Base-by-base conservation (phyloP, 2,113 vertebrate species). In the Peucedramus taeniatus region DNA sequence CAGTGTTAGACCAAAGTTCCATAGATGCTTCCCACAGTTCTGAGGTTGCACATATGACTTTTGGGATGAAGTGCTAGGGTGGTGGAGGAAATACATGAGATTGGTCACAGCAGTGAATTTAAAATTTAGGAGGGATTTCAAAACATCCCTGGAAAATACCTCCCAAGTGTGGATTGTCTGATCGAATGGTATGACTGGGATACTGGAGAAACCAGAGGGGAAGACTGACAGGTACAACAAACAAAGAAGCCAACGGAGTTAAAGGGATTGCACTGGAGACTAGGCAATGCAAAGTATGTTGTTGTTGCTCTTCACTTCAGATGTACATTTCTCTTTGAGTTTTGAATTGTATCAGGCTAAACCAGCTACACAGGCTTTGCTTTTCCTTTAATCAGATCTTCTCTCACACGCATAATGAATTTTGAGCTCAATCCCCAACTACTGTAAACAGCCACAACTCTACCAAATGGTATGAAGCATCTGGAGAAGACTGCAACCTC, bases 381-480 rank as follows among this genome's bases (percentile, higher is more conserved):
- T 94, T 66, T 60, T 83, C 68, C 60, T 90, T 89, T 90, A 66
- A 92, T 87, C 80, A 75, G 57, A 74, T 92, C 42, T 83, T 70
- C 56, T 68, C 54, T 45, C 44, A 85, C 28, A 88, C 7, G 33
- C 17, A 6, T 83, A 90, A 92, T 64, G 56, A 77, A 85, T 90
- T 83, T 78, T 89, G 60, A 88, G 23, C 51, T 45, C 49, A 21
- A 81, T 87, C 26, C 35, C 31, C 79, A 93, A 3, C 51, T 77
- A 54, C 49, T 59, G 18, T 50, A 77, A 94, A 83, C 1, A 3
- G 56, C 14, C 31, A 44, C 54, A 80, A 39, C 13, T 61, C 59
- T 56, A 83, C 23, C 28, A 88, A 93, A 68, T 20, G 31, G 31
- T 68, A 81, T 9, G 2, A 19, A 94, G 64, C 54, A 78, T 54